Evolutionary conservation across 2,888 invertebrate species (phyloP), one percentile per base, ranked within the genome.

Genomic region (Entomobrya proxima): DNA sequence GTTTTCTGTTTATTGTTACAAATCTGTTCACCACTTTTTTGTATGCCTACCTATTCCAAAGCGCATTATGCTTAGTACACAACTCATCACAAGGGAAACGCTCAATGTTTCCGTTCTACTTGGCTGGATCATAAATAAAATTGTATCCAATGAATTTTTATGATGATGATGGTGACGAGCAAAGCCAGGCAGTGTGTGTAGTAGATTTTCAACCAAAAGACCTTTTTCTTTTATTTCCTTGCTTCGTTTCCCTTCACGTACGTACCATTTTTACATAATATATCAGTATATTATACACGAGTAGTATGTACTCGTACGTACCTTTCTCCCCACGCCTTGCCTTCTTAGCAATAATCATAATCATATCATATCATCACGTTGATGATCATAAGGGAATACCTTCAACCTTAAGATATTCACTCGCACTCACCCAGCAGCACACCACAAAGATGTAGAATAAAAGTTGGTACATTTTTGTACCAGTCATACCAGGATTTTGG

Each of bases 81-180:
- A 83, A 76, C 67, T 83, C 84, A 78, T 72, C 77, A 78, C 85
- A 78, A 85, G 84, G 88, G 87, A 88, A 88, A 86, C 77, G 88
- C 82, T 81, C 81, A 88, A 88, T 87, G 88, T 88, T 89, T 89
- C 89, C 88, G 88, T 88, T 87, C 88, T 87, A 88, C 88, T 88
- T 87, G 87, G 88, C 52, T 86, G 77, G 67, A 77, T 85, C 87
- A 88, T 89, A 89, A 89, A 89, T 89, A 89, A 83, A 83, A 85
- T 86, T 87, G 86, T 83, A 87, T 85, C 88, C 88, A 88, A 89
- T 89, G 89, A 89, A 89, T 90, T 89, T 90, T 89, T 90, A 89
- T 89, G 86, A 88, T 88, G 86, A 88, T 88, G 86, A 89, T 88
- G 82, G 88, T 88, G 87, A 89, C 88, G 90, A 86, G 83, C 50